phyloP scores from a whole-genome alignment of 2,797 vertebrate species.

The Paguma larvata region DNA sequence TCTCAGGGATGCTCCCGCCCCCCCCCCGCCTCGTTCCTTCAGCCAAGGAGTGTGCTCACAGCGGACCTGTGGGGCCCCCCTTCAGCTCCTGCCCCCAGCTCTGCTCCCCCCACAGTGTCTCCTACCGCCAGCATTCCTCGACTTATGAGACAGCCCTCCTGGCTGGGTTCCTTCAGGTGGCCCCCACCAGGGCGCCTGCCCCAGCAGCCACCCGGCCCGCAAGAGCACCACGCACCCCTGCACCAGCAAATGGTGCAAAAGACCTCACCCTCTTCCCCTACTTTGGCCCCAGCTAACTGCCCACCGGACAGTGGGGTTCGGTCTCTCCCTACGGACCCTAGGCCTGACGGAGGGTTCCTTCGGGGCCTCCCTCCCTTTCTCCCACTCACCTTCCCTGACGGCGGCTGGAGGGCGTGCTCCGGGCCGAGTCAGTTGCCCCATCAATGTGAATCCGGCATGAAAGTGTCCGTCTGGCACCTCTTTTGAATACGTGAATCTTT shows the following conservation, averaged over 20 bases:
- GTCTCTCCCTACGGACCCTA: neutral
- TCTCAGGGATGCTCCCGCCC: neutral
- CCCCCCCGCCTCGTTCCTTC: neutral
- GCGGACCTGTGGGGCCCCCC: neutral
- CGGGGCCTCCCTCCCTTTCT: neutral
- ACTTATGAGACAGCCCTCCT: neutral
- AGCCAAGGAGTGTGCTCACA: neutral
- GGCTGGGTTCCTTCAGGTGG: neutral
- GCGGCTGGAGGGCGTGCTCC: too few species aligned
- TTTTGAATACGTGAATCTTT: neutral
- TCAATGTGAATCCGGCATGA: neutral
- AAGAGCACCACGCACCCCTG: neutral
- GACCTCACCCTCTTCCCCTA: accelerated
- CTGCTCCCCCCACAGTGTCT: neutral
- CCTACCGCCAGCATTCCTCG: neutral
- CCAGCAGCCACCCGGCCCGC: neutral
- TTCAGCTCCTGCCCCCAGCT: neutral
- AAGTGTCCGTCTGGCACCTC: neutral
- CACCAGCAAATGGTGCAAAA: neutral
- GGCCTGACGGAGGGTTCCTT: neutral
- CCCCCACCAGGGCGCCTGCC: neutral
- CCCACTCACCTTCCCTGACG: neutral
- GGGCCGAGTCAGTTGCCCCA: too few species aligned
- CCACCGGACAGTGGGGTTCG: neutral
- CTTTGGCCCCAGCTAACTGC: neutral